Evolutionary conservation across 2,113 vertebrate genomes (phyloP).

Genomic region (Phylloscopus trochiloides): DNA sequence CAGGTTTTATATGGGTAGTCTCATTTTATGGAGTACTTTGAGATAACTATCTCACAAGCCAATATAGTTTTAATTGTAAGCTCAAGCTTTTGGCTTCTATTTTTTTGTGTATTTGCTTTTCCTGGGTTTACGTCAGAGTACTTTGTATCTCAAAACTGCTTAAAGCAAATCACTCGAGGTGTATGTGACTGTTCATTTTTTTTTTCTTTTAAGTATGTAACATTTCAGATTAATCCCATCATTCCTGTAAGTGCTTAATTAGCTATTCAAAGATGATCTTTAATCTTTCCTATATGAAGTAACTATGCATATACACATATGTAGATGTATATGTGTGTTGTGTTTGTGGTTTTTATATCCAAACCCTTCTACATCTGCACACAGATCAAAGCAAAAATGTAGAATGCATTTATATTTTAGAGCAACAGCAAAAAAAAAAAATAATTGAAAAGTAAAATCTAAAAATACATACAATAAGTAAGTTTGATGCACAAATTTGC

Average conservation of each 20-base stretch:
- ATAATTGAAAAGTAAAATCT: too few species aligned
- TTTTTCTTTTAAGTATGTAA: neutral
- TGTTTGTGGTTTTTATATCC: neutral
- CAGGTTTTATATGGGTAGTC: neutral
- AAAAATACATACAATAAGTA: neutral
- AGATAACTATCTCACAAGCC: neutral
- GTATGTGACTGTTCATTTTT: neutral
- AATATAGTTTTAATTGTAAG: neutral
- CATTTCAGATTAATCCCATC: neutral
- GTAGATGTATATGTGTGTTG: accelerated
- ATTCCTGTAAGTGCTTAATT: neutral
- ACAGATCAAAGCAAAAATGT: neutral
- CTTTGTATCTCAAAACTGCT: neutral
- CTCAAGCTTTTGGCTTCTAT: neutral
- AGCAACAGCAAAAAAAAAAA: neutral
- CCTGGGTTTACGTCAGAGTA: neutral
- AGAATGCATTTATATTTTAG: neutral
- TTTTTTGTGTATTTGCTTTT: neutral
- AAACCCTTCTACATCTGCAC: neutral
- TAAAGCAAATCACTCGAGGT: neutral
- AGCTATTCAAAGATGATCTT: neutral
- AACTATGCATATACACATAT: neutral
- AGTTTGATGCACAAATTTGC: neutral
- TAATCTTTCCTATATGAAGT: neutral
- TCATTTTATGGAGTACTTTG: neutral